Conservation (phyloP, 1,140 invertebrate species). For the Dendroctonus ponderosae region DNA sequence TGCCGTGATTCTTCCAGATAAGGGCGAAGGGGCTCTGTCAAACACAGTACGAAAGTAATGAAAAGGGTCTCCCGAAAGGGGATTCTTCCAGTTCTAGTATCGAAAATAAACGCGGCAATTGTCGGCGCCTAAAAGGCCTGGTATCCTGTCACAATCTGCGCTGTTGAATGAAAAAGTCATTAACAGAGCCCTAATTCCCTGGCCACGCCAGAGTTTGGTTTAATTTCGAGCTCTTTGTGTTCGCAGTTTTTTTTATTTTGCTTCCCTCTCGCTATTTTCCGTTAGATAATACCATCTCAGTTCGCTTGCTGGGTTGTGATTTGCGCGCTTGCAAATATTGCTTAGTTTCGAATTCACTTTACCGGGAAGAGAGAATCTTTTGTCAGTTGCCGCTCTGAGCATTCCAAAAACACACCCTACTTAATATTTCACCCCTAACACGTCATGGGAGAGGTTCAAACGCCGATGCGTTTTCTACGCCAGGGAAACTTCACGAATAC, state of each 20-base stretch:
- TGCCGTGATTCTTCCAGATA: constrained; percentile 29
- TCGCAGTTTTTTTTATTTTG: constrained; percentile 10
- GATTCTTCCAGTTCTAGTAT: constrained; percentile 26
- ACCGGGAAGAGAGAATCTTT: neutral
- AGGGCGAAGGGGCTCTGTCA: constrained; percentile 17
- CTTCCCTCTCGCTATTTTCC: constrained; percentile 1
- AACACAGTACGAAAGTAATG: constrained; percentile 29
- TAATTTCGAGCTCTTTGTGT: constrained; percentile 7
- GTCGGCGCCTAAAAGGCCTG: constrained; percentile 35
- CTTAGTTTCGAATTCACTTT: too few relatives aligned
- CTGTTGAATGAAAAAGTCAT: constrained; percentile 43
- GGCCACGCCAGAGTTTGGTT: constrained; percentile 11
- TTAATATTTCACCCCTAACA: constrained; percentile 12
- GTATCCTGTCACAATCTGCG: constrained; percentile 39
- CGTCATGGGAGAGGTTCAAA: constrained; percentile 1
- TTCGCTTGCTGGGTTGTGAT: too few relatives aligned
- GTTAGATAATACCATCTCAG: neutral
- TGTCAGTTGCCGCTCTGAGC: constrained; percentile 2
- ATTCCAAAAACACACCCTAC: constrained; percentile 1
- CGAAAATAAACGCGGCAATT: constrained; percentile 35
- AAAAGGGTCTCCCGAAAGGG: constrained; percentile 25
- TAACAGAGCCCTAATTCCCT: constrained; percentile 39
- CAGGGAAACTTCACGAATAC: constrained; percentile 13
- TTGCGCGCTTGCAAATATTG: too few relatives aligned
- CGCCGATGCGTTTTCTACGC: constrained; percentile 12